phyloP scores from a whole-genome alignment of 2,888 invertebrate genomes.

The Pogonocherus hispidulus region DNA sequence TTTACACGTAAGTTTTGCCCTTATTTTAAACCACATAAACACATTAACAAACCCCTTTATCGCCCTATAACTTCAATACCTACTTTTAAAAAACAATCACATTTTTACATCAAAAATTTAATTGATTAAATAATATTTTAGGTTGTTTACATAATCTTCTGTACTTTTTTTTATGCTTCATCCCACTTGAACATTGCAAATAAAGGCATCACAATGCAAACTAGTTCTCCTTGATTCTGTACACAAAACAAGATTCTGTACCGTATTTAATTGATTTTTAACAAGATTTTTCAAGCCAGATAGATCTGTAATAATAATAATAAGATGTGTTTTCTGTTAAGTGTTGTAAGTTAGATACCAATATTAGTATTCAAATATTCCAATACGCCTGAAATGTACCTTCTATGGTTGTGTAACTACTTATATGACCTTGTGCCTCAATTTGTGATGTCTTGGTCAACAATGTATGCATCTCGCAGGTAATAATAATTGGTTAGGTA shows the following conservation, averaged over 20 bases:
- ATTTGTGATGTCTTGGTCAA: conserved; percentile 15
- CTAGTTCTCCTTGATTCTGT: conserved; percentile 23
- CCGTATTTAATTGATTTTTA: conserved; percentile 15
- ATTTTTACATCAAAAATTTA: no score
- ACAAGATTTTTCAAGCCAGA: conserved; percentile 4
- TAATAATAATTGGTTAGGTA: conserved; percentile 16
- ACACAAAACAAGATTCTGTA: no score
- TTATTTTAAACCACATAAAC: background rate
- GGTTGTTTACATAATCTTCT: conserved; percentile 3
- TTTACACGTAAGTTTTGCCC: conserved; percentile 14
- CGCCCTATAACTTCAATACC: background rate
- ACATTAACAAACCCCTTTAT: background rate
- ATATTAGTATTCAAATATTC: background rate
- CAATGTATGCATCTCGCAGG: conserved; percentile 31
- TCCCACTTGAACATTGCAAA: conserved; percentile 14
- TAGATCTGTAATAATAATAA: background rate
- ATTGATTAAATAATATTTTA: background rate
- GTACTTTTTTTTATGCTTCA: background rate
- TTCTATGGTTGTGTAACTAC: background rate
- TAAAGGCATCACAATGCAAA: background rate
- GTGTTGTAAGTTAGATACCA: conserved; percentile 6
- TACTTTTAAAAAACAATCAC: background rate
- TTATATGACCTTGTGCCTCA: conserved; percentile 23
- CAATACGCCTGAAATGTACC: conserved; percentile 1
- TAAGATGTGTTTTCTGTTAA: background rate